Evolutionary conservation across 2,113 vertebrate species (phyloP).

Genomic region (Mormoops blainvillei): DNA sequence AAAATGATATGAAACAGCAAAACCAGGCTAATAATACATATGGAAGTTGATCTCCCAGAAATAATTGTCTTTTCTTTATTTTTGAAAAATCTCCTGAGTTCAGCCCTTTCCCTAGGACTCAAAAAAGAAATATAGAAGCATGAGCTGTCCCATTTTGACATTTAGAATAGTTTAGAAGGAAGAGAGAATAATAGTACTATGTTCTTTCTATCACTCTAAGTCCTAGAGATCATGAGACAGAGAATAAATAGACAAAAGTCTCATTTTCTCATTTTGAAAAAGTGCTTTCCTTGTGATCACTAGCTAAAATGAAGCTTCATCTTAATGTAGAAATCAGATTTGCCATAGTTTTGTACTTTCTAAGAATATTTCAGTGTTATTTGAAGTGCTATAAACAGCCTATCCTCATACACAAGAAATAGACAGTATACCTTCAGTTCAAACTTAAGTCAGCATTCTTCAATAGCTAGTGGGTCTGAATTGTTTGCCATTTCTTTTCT

Average conservation of each 20-base stretch:
- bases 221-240: neutral
- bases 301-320: neutral
- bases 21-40: neutral
- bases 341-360: neutral
- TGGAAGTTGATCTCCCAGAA: neutral
- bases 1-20: neutral
- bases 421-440: neutral
- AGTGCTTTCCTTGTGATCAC: neutral
- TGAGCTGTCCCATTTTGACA: neutral
- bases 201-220: neutral
- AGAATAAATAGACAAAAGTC: neutral
- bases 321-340: neutral
- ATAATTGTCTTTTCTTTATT: neutral
- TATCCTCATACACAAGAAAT: neutral
- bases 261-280: neutral
- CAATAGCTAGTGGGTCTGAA: neutral
- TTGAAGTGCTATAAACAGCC: neutral
- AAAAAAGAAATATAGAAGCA: neutral
- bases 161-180: neutral
- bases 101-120: neutral
- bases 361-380: neutral
- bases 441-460: neutral
- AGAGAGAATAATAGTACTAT: neutral
- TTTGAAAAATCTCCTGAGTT: neutral
- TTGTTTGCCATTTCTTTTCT: neutral